phyloP scores from a whole-genome alignment of 1,140 invertebrate species.

The Pollicipes pollicipes region DNA sequence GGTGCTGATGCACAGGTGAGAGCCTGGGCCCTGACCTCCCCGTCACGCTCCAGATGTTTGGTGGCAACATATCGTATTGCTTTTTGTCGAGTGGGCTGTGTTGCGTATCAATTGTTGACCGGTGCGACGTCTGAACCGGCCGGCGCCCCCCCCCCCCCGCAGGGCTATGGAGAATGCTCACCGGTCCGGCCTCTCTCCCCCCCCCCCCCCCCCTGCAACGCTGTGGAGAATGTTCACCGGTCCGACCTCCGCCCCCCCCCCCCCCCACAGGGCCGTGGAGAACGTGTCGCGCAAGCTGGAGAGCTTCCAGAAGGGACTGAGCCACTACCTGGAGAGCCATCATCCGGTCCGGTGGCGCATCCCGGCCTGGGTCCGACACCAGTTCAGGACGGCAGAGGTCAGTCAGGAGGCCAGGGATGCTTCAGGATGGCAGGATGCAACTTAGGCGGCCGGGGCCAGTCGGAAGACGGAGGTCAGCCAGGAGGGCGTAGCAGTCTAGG shows the following conservation, averaged over 20 bases:
- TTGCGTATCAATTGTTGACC: no score
- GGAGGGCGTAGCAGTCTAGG: no score
- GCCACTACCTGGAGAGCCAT: constrained; percentile 39
- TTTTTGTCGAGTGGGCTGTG: no score
- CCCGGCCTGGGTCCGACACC: constrained; percentile 29
- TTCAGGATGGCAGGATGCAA: constrained; percentile 6
- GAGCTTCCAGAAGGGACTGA: constrained; percentile 24
- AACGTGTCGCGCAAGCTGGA: constrained; percentile 33
- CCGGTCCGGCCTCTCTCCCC: no score
- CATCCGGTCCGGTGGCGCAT: constrained; percentile 53
- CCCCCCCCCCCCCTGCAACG: no score
- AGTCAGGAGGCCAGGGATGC: constrained; percentile 16
- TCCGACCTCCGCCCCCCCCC: constrained; percentile 35
- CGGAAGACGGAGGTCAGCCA: no score
- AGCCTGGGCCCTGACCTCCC: neutral
- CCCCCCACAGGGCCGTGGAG: neutral
- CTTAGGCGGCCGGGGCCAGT: no score
- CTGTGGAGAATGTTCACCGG: neutral
- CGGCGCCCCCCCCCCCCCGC: no score
- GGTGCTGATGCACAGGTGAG: constrained; percentile 58
- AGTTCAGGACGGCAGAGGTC: constrained; percentile 26
- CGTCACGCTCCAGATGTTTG: neutral
- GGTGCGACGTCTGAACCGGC: no score
- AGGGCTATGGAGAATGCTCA: no score
- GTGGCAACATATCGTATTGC: no score